These are phyloP conservation scores for Hirtodrosophila histrioides DNA, from an alignment of 2,888 invertebrate species.

Conservation along the genomic window DNA sequence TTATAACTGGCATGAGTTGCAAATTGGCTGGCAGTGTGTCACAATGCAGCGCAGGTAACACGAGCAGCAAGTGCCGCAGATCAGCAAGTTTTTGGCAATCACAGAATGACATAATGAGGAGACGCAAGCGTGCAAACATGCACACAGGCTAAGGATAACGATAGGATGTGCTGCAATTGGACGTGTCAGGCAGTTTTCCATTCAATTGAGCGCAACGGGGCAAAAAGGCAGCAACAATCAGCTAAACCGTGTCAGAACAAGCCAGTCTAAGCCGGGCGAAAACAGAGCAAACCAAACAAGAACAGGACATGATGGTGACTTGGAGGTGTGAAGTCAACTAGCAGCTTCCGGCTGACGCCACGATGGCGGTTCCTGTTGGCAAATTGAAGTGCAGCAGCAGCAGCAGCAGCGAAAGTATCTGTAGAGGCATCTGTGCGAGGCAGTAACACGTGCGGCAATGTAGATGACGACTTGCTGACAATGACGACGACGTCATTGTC, in stretches of 20 bases:
- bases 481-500: constrained; percentile 25
- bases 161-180: constrained; percentile 1
- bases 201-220: constrained; percentile 42
- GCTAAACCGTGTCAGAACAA: too few relatives aligned
- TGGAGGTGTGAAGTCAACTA: constrained; percentile 46
- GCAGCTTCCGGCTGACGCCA: constrained; percentile 15
- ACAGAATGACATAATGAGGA: constrained; percentile 16
- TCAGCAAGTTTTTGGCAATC: constrained; percentile 8
- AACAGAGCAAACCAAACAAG: background rate
- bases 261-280: background rate
- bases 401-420: background rate
- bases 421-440: constrained; percentile 22
- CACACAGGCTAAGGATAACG: background rate
- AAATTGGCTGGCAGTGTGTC: background rate
- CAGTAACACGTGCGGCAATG: constrained; percentile 30
- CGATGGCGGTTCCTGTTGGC: constrained; percentile 15
- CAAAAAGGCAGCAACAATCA: constrained; percentile 18
- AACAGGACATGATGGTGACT: constrained; percentile 16
- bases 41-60: background rate
- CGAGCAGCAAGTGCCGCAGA: constrained; percentile 1
- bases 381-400: constrained; percentile 43
- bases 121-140: background rate
- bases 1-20: background rate
- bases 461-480: constrained; percentile 45
- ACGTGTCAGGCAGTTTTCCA: constrained; percentile 10